A percentile compares a stretch with the other conserved stretches of the same genome.
These are phyloP conservation scores for Ctenopoma kingsleyae DNA, from an alignment of 2,797 vertebrate species.

Conservation along the genomic window DNA sequence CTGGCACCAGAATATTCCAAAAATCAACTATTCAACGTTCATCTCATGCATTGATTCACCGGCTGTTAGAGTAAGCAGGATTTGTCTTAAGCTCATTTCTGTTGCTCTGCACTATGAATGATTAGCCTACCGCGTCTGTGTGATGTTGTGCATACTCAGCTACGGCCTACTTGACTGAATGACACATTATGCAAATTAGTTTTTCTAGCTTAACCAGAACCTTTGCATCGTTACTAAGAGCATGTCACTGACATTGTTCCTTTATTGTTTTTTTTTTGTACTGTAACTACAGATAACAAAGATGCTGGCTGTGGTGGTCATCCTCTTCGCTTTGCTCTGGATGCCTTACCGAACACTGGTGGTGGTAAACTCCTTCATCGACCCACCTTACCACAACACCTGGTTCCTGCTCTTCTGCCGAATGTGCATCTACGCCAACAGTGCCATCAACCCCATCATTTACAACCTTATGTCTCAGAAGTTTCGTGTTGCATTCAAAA, in stretches of 20 bases:
- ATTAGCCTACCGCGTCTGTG: no score
- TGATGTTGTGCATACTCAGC: no score
- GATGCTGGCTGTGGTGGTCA: slow-evolving; percentile 91
- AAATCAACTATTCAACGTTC: no score
- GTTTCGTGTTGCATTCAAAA: slow-evolving; percentile 88
- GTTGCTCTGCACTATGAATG: no score
- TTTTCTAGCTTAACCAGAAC: neutral
- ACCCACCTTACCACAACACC: slow-evolving; percentile 87
- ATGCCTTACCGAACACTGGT: slow-evolving; percentile 91
- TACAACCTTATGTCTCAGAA: slow-evolving; percentile 94
- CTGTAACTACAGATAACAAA: slow-evolving; percentile 87
- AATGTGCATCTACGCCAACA: slow-evolving; percentile 92
- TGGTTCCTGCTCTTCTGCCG: slow-evolving; percentile 93
- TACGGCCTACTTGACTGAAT: no score
- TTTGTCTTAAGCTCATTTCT: no score
- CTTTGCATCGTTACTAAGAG: neutral
- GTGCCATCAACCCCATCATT: slow-evolving; percentile 91
- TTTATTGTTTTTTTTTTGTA: no score
- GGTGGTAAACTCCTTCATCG: slow-evolving; percentile 92
- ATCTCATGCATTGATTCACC: no score
- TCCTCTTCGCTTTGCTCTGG: slow-evolving; percentile 91
- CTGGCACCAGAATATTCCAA: no score
- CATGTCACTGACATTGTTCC: neutral
- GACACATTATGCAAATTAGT: neutral
- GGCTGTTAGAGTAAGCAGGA: no score